Conservation (phyloP, 2,113 vertebrate species). For the Notothenia coriiceps region DNA sequence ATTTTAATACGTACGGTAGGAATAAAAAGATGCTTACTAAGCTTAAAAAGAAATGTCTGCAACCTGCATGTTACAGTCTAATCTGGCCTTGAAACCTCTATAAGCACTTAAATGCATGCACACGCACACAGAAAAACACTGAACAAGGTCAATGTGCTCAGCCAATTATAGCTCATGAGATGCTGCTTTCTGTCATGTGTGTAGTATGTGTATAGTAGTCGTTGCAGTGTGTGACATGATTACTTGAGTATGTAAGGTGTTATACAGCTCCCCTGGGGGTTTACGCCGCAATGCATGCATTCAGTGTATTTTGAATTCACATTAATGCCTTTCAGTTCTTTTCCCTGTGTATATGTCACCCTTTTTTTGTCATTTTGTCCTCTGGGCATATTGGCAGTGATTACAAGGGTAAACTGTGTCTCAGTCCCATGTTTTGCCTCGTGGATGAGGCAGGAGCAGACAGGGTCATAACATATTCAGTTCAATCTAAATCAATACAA, state of each 20-base stretch:
- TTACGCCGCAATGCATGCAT: conserved; percentile 44
- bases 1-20: conserved; percentile 73
- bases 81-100: conserved; percentile 43
- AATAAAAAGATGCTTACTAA: conserved; percentile 71
- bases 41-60: conserved; percentile 64
- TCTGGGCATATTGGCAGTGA: conserved; percentile 4
- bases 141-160: conserved; percentile 57
- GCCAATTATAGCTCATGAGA: conserved; percentile 52
- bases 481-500: conserved; percentile 24
- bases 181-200: conserved; percentile 26
- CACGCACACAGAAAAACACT: conserved; percentile 14
- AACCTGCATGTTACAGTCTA: conserved; percentile 37
- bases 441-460: conserved; percentile 1
- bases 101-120: conserved; percentile 53
- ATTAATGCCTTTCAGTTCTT: conserved; percentile 38
- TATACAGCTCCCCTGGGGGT: conserved; percentile 45
- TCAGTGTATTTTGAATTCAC: conserved; percentile 53
- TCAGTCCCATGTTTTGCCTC: conserved; percentile 6
- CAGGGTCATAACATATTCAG: conserved; percentile 17
- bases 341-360: conserved; percentile 26
- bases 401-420: conserved; percentile 19
- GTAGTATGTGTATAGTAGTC: neutral
- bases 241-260: conserved; percentile 55
- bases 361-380: conserved; percentile 26
- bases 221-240: conserved; percentile 48